Percentiles rank a stretch among this genome's conserved stretches.
phyloP scores from a whole-genome alignment of 2,888 invertebrate genomes.

The Mylabris sibirica region DNA sequence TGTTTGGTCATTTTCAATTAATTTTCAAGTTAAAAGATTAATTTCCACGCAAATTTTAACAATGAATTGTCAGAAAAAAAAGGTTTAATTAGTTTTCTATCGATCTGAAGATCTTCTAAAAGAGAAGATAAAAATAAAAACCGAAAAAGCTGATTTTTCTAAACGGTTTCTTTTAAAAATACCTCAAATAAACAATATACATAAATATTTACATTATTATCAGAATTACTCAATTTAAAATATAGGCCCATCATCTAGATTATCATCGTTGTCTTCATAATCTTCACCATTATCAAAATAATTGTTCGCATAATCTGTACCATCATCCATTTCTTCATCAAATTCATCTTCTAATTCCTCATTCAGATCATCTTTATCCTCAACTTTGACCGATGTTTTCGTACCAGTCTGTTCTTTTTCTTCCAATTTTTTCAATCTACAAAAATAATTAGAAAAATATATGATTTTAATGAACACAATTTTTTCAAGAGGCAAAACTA shows the following conservation, averaged over 20 bases:
- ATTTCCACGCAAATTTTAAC: too few relatives aligned
- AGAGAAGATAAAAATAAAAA: neutral
- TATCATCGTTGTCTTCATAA: slow-evolving; percentile 87
- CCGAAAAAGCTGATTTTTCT: neutral
- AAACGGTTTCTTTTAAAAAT: neutral
- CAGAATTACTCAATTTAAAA: slow-evolving; percentile 63
- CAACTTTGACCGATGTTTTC: slow-evolving; percentile 60
- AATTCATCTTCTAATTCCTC: slow-evolving; percentile 70
- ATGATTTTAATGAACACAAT: neutral
- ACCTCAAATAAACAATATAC: neutral
- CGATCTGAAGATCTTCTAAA: too few relatives aligned
- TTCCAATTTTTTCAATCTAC: slow-evolving; percentile 71
- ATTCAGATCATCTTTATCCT: slow-evolving; percentile 65
- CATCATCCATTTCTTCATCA: slow-evolving; percentile 88
- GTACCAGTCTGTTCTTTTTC: slow-evolving; percentile 61
- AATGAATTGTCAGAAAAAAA: too few relatives aligned
- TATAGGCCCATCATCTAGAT: slow-evolving; percentile 82
- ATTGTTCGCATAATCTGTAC: slow-evolving; percentile 86
- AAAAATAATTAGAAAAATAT: slow-evolving; percentile 44
- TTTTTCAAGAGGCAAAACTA: neutral
- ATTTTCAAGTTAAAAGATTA: too few relatives aligned
- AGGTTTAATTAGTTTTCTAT: too few relatives aligned
- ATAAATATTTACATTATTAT: neutral
- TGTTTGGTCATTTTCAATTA: too few relatives aligned
- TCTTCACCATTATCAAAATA: slow-evolving; percentile 90